These are phyloP conservation scores for Prunella fulvescens DNA, from an alignment of 2,113 vertebrate genomes.

Conservation along the genomic window DNA sequence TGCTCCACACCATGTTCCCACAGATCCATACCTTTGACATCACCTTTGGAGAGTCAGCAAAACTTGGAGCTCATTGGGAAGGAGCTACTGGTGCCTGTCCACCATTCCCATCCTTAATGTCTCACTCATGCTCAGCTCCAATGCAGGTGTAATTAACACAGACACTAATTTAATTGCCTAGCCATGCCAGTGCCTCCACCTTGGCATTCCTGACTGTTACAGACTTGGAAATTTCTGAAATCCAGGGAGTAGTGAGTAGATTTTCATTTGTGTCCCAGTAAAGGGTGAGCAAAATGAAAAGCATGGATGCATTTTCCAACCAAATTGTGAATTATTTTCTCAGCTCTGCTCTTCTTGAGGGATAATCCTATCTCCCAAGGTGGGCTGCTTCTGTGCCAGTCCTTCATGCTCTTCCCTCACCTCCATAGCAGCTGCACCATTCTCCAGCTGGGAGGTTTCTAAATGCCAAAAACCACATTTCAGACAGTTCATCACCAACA, in stretches of 20 bases:
- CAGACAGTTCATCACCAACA: accelerated
- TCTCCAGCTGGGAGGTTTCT: not conserved
- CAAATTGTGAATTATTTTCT: not conserved
- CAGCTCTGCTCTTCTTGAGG: accelerated
- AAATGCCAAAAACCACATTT: not conserved
- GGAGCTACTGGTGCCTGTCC: not conserved
- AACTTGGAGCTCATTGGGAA: not conserved
- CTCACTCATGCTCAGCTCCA: accelerated
- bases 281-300: accelerated
- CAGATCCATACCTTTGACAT: no score
- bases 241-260: not conserved
- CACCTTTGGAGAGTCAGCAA: not conserved
- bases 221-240: not conserved
- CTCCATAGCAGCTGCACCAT: accelerated
- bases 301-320: not conserved
- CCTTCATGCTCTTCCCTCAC: not conserved
- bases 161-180: not conserved
- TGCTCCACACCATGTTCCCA: not conserved
- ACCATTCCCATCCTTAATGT: accelerated
- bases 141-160: not conserved
- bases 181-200: not conserved
- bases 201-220: accelerated
- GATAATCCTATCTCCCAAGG: not conserved
- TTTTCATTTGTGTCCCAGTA: accelerated
- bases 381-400: accelerated